phyloP scores from a whole-genome alignment of 2,888 invertebrate genomes.

The Sturmia bella region DNA sequence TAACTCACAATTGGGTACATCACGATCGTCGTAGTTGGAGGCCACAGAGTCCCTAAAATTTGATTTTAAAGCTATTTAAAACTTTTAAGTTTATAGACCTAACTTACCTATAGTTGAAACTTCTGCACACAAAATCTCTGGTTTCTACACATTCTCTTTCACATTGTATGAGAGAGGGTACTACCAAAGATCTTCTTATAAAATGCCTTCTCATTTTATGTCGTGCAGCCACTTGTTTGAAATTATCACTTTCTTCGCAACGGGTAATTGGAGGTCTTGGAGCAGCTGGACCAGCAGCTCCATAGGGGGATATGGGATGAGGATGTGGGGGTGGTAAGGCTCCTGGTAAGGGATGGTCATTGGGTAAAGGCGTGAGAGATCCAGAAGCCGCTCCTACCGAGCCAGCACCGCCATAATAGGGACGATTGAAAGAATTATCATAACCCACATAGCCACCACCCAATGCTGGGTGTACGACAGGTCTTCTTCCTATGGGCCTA shows the following conservation, averaged over 20 bases:
- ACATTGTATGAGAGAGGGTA: slow-evolving; percentile 89
- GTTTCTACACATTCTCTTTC: slow-evolving; percentile 92
- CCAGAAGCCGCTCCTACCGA: slow-evolving; percentile 68
- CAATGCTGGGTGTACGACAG: slow-evolving; percentile 64
- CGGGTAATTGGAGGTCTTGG: slow-evolving; percentile 83
- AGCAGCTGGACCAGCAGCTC: slow-evolving; percentile 80
- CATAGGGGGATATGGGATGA: slow-evolving; percentile 71
- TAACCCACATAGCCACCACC: slow-evolving; percentile 77
- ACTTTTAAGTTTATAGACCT: background rate
- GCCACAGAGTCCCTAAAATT: slow-evolving; percentile 83
- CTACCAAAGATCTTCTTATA: slow-evolving; percentile 88
- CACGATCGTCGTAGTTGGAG: slow-evolving; percentile 85
- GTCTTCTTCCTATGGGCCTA: slow-evolving; percentile 76
- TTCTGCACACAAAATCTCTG: slow-evolving; percentile 91
- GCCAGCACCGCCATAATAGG: slow-evolving; percentile 72
- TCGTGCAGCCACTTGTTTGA: slow-evolving; percentile 90
- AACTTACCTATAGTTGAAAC: slow-evolving; percentile 91
- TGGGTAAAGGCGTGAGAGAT: slow-evolving; percentile 72
- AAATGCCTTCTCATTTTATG: slow-evolving; percentile 91
- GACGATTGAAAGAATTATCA: slow-evolving; percentile 79
- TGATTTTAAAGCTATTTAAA: background rate
- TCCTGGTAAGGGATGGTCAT: slow-evolving; percentile 76
- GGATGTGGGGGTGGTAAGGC: slow-evolving; percentile 71
- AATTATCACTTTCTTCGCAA: slow-evolving; percentile 91
- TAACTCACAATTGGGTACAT: slow-evolving; percentile 89